Evolutionary conservation across 2,113 vertebrate species (phyloP).

Genomic region (Oenanthe oenanthe): DNA sequence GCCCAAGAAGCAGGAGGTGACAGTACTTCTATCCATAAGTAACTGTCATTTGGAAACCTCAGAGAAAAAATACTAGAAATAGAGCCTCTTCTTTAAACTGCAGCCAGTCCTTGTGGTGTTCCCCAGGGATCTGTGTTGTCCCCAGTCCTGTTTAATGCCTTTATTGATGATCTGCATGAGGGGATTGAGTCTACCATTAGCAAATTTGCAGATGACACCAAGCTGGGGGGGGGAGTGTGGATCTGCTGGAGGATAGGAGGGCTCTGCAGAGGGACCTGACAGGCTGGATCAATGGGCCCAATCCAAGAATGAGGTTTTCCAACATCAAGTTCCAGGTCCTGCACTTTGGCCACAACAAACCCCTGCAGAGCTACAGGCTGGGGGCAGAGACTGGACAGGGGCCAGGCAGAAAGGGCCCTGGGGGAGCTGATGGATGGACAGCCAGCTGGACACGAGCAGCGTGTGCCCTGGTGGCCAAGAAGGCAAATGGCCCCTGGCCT

Average conservation of each 20-base stretch:
- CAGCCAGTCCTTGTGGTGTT: background rate
- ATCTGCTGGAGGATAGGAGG: background rate
- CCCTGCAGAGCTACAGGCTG: background rate
- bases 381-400: background rate
- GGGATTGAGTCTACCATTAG: background rate
- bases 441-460: background rate
- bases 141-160: no score
- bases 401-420: background rate
- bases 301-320: background rate
- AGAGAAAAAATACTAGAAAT: background rate
- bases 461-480: background rate
- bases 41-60: background rate
- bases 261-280: background rate
- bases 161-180: background rate
- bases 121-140: no score
- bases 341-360: background rate
- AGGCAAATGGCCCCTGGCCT: background rate
- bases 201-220: background rate
- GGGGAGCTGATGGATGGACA: background rate
- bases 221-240: accelerated
- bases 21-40: background rate
- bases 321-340: background rate
- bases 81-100: background rate
- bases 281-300: accelerated
- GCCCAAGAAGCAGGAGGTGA: background rate